phyloP scores from a whole-genome alignment of 2,113 vertebrate genomes.

The Corvus moneduloides region DNA sequence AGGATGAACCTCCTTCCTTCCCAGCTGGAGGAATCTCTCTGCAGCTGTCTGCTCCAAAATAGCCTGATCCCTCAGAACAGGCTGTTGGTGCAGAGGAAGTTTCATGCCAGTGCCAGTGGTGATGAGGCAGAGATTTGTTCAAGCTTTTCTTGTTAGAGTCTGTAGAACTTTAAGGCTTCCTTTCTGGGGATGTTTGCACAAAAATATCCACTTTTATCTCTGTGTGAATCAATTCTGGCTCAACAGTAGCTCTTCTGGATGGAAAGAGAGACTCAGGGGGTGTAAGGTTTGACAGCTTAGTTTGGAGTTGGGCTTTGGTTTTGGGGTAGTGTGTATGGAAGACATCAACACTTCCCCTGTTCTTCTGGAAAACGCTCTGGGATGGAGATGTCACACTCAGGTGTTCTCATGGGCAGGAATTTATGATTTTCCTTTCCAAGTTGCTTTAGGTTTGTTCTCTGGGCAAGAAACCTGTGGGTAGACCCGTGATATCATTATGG shows the following conservation, averaged over 20 bases:
- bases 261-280: not conserved
- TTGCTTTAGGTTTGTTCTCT: not conserved
- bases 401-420: not conserved
- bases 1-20: slow-evolving; percentile 9
- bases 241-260: rapidly evolving
- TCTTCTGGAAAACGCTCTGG: not conserved
- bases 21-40: not conserved
- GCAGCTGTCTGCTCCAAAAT: not conserved
- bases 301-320: not conserved
- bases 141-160: not conserved
- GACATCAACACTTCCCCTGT: not conserved
- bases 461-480: not conserved
- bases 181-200: not conserved
- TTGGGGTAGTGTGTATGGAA: not conserved
- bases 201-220: not conserved
- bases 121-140: slow-evolving; percentile 5
- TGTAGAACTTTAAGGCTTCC: not conserved
- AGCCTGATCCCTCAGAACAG: not conserved
- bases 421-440: not conserved
- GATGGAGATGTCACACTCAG: rapidly evolving
- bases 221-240: not conserved
- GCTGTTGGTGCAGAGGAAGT: not conserved
- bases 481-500: rapidly evolving
- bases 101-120: not conserved
- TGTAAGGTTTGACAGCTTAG: not conserved